Percentiles rank a stretch among this genome's conserved stretches.
phyloP scores from a whole-genome alignment of 2,888 invertebrate genomes.

The Willowsia nigromaculata region DNA sequence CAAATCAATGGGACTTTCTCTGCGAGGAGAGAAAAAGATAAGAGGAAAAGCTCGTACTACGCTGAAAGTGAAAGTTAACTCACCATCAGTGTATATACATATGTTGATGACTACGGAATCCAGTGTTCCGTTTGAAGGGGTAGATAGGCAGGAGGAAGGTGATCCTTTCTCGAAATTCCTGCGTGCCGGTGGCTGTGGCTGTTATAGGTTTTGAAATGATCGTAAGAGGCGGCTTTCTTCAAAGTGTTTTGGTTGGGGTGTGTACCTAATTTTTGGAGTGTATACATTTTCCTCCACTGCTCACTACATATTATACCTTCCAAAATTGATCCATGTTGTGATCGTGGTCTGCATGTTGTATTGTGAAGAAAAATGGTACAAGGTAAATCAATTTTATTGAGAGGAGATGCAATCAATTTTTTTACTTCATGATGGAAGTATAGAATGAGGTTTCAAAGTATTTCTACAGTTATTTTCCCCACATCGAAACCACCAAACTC shows the following conservation, averaged over 20 bases:
- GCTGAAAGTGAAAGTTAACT: neutral
- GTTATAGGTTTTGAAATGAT: neutral
- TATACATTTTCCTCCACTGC: neutral
- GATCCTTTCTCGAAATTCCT: constrained; percentile 3
- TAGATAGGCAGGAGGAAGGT: neutral
- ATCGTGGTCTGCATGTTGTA: neutral
- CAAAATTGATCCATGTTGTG: neutral
- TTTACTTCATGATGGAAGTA: neutral
- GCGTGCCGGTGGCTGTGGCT: constrained; percentile 1
- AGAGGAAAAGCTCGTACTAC: neutral
- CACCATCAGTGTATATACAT: neutral
- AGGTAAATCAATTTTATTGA: constrained; percentile 54
- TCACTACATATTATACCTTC: neutral
- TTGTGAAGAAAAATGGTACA: constrained; percentile 7
- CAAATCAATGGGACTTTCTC: neutral
- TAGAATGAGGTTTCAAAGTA: neutral
- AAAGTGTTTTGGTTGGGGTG: neutral
- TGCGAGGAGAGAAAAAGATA: neutral
- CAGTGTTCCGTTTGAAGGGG: neutral
- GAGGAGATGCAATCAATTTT: constrained; percentile 51
- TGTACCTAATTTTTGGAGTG: neutral
- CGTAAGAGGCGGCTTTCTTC: neutral
- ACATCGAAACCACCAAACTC: neutral
- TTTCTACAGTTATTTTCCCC: neutral
- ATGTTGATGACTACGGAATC: neutral